These are phyloP conservation scores for Hyperoplus lanceolatus DNA, from an alignment of 2,797 vertebrate genomes.

Conservation along the genomic window DNA sequence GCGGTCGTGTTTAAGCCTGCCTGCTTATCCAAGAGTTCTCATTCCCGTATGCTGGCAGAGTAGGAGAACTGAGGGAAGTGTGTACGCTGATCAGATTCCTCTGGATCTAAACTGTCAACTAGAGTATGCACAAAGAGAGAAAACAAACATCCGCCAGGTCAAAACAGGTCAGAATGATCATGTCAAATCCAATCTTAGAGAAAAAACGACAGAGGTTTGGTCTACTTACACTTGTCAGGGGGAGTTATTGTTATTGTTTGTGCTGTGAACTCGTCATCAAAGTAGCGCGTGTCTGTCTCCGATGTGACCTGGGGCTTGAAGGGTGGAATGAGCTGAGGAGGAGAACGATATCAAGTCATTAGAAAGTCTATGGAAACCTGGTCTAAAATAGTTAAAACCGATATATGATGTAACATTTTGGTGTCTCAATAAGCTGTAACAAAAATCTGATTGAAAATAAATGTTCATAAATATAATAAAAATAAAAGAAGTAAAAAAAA, in stretches of 20 bases:
- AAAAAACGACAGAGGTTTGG: neutral
- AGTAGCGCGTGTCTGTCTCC: slow-evolving; percentile 95
- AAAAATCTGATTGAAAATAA: too few relatives aligned
- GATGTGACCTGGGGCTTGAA: slow-evolving; percentile 97
- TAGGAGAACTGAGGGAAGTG: slow-evolving; percentile 98
- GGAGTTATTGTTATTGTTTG: slow-evolving; percentile 96
- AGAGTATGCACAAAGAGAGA: slow-evolving; percentile 37
- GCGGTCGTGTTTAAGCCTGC: slow-evolving; percentile 78
- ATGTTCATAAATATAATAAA: too few relatives aligned
- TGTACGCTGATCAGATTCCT: slow-evolving; percentile 91
- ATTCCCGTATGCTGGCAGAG: slow-evolving; percentile 94
- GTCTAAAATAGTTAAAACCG: too few relatives aligned
- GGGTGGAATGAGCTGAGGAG: slow-evolving; percentile 89
- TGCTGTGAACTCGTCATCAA: slow-evolving; percentile 96
- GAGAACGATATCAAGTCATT: neutral
- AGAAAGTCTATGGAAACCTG: too few relatives aligned
- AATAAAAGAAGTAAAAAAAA: too few relatives aligned
- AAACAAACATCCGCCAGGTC: slow-evolving; percentile 17
- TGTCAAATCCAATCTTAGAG: neutral
- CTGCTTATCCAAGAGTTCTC: slow-evolving; percentile 79
- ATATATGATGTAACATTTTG: too few relatives aligned
- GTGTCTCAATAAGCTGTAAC: too few relatives aligned
- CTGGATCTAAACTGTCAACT: slow-evolving; percentile 92
- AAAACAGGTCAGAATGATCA: slow-evolving; percentile 2
- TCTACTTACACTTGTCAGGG: slow-evolving; percentile 93